phyloP scores from a whole-genome alignment of 2,888 invertebrate species.

The Pedicia rivosa region DNA sequence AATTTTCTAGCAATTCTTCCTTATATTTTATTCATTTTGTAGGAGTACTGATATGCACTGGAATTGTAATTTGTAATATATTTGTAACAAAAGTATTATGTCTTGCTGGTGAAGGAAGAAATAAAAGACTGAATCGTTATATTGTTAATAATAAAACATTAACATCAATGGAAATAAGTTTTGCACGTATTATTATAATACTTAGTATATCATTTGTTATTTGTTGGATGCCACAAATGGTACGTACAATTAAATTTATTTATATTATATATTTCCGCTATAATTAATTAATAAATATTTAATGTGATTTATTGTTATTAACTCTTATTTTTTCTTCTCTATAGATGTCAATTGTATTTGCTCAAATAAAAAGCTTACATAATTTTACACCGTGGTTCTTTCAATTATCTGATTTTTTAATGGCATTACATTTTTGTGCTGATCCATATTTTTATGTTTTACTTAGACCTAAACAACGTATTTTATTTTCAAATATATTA shows the following conservation, averaged over 20 bases:
- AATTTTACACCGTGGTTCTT: slow-evolving; percentile 21
- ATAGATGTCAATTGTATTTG: slow-evolving; percentile 49
- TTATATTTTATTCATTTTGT: slow-evolving; percentile 14
- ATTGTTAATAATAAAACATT: slow-evolving; percentile 1
- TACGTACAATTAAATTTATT: slow-evolving; percentile 30
- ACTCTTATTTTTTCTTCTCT: slow-evolving; percentile 15
- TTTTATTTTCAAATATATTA: slow-evolving; percentile 1
- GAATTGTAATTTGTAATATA: slow-evolving; percentile 69
- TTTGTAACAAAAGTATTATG: slow-evolving; percentile 62
- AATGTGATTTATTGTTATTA: slow-evolving; percentile 2
- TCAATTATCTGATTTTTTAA: slow-evolving; percentile 50
- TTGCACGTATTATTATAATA: neutral
- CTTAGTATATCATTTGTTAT: slow-evolving; percentile 60
- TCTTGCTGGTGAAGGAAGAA: slow-evolving; percentile 26
- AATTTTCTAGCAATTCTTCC: too few relatives aligned
- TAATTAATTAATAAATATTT: slow-evolving; percentile 1
- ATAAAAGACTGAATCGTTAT: slow-evolving; percentile 28
- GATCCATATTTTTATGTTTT: slow-evolving; percentile 74
- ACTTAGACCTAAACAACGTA: slow-evolving; percentile 36
- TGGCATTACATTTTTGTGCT: slow-evolving; percentile 66
- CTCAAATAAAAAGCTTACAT: slow-evolving; percentile 25
- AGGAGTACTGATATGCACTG: slow-evolving; percentile 55
- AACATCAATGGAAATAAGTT: slow-evolving; percentile 1
- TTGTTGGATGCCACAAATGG: slow-evolving; percentile 84
- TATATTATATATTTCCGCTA: neutral